Evolutionary conservation across 64 coral and sea anemone species (phyloP).

Genomic region (Montipora capricornis): DNA sequence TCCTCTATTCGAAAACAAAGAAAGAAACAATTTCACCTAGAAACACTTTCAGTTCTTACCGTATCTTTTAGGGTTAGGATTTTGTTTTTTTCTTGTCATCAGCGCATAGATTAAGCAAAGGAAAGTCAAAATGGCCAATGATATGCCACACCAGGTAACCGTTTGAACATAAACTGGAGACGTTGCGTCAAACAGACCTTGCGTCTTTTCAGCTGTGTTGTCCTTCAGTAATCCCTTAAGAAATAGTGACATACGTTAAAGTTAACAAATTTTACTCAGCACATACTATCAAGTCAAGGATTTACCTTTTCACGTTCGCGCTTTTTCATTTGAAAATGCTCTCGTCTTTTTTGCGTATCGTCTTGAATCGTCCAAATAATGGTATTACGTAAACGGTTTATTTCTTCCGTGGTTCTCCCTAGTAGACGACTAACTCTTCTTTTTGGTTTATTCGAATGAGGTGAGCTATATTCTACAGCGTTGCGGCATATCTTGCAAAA

Average conservation of each 20-base stretch:
- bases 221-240: conserved; percentile 41
- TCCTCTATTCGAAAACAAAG: too few relatives aligned
- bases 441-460: too few relatives aligned
- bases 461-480: too few relatives aligned
- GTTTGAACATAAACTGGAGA: conserved; percentile 42
- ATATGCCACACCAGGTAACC: conserved; percentile 1
- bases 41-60: conserved; percentile 31
- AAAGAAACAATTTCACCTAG: not conserved
- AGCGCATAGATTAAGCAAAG: conserved; percentile 52
- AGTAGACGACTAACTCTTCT: too few relatives aligned
- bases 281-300: too few relatives aligned
- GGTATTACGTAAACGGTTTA: too few relatives aligned
- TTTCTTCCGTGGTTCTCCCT: too few relatives aligned
- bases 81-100: conserved; percentile 23
- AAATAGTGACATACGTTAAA: not conserved
- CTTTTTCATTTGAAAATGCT: not conserved
- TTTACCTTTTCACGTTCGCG: not conserved
- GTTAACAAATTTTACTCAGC: not conserved
- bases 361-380: too few relatives aligned
- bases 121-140: not conserved
- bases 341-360: not conserved
- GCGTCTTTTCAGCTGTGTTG: conserved; percentile 21
- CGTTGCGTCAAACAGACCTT: conserved; percentile 54
- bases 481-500: too few relatives aligned
- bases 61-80: conserved; percentile 31